Percentiles rank a stretch among this genome's conserved stretches.
Conservation (phyloP, 2,797 vertebrate genomes). For the Chloroceryle amazona region DNA sequence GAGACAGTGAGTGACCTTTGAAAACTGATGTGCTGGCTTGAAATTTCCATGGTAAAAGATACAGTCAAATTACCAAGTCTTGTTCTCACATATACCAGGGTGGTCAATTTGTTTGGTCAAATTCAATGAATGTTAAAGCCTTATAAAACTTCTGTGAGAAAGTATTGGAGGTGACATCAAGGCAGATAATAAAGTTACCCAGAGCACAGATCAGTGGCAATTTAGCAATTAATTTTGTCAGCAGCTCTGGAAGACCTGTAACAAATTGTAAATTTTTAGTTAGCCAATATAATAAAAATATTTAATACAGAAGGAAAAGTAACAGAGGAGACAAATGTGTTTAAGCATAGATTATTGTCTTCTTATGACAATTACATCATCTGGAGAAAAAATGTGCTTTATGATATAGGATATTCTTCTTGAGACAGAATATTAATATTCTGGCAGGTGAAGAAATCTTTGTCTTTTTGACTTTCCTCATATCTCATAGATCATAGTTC, state of each 20-base stretch:
- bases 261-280: slow-evolving; percentile 46
- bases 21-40: slow-evolving; percentile 14
- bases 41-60: slow-evolving; percentile 48
- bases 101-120: slow-evolving; percentile 53
- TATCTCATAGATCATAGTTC: neutral
- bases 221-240: slow-evolving; percentile 53
- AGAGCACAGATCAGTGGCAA: neutral
- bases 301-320: neutral
- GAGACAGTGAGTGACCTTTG: slow-evolving; percentile 9
- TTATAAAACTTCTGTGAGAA: slow-evolving; percentile 15
- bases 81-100: neutral
- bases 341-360: slow-evolving; percentile 19
- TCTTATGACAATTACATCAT: neutral
- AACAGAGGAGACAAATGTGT: neutral
- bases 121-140: slow-evolving; percentile 30
- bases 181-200: neutral
- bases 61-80: slow-evolving; percentile 4
- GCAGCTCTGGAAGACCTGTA: slow-evolving; percentile 29
- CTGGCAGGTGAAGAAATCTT: neutral
- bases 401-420: neutral
- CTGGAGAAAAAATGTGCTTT: neutral
- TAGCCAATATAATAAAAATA: slow-evolving; percentile 25
- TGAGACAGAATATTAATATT: neutral
- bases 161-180: slow-evolving; percentile 33
- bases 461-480: neutral